Conservation (phyloP, 2,113 vertebrate species). For the Zosterops borbonicus region DNA sequence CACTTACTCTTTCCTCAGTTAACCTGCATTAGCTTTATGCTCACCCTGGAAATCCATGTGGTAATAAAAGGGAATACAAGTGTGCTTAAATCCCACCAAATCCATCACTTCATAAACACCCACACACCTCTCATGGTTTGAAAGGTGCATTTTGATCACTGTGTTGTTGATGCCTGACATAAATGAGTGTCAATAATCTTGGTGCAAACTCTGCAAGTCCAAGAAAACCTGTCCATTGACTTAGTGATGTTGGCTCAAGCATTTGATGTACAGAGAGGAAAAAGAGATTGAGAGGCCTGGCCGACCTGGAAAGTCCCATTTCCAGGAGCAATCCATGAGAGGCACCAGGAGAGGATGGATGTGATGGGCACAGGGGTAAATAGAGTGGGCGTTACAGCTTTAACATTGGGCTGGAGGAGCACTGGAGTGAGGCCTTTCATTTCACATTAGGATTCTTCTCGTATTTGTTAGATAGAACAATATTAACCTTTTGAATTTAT, state of each 20-base stretch:
- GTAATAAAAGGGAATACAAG: background rate
- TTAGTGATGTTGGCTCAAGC: background rate
- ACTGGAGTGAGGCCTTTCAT: slow-evolving; percentile 27
- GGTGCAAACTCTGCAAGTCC: background rate
- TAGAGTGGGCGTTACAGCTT: background rate
- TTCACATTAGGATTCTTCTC: slow-evolving; percentile 63
- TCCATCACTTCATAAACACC: background rate
- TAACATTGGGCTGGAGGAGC: background rate
- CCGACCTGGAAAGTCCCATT: background rate
- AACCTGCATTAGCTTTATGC: background rate
- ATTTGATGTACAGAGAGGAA: background rate
- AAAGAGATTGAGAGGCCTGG: rapidly evolving
- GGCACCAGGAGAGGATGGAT: background rate
- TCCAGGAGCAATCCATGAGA: rapidly evolving
- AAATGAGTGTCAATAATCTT: background rate
- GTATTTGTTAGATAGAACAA: slow-evolving; percentile 68
- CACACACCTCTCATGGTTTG: background rate
- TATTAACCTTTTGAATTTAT: slow-evolving; percentile 73
- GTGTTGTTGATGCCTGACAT: background rate
- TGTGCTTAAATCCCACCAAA: background rate
- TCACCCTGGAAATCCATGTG: rapidly evolving
- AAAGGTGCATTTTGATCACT: background rate
- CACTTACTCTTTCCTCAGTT: background rate
- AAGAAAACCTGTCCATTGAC: background rate
- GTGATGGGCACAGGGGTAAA: background rate